phyloP scores from a whole-genome alignment of 1,140 invertebrate genomes.

The Aphelenchoides fujianensis region DNA sequence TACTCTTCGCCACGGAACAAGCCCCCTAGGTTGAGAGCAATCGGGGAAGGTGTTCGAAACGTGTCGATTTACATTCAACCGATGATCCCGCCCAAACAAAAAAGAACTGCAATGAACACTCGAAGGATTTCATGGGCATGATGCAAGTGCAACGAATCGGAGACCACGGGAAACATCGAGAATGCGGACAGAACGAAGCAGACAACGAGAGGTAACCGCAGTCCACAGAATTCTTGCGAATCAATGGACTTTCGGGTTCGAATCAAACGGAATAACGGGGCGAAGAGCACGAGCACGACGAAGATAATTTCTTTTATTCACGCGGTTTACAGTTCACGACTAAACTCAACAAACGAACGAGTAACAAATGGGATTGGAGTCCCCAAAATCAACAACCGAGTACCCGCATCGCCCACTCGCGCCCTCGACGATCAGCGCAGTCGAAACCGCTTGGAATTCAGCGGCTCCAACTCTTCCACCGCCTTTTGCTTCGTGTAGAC shows the following conservation, averaged over 20 bases:
- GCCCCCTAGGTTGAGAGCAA: no score
- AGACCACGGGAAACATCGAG: no score
- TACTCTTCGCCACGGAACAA: no score
- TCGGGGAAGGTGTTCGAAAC: no score
- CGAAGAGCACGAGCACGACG: no score
- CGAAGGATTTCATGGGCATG: no score
- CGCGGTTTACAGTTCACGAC: no score
- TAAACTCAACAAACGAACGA: not conserved
- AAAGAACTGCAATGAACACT: not conserved
- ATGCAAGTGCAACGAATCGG: no score
- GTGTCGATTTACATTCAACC: no score
- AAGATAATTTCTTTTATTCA: no score
- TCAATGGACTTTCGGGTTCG: not conserved
- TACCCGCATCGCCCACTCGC: not conserved
- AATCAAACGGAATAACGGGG: no score
- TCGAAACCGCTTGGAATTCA: not conserved
- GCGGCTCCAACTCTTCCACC: not conserved
- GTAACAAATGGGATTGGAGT: not conserved
- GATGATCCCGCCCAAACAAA: not conserved
- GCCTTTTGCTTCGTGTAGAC: conserved; percentile 31
- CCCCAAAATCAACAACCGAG: not conserved
- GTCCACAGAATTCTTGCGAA: not conserved
- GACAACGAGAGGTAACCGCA: not conserved
- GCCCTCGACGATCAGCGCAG: not conserved
- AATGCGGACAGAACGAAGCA: not conserved